phyloP scores from a whole-genome alignment of 2,797 vertebrate species.

The Petrocephalus sullivani region DNA sequence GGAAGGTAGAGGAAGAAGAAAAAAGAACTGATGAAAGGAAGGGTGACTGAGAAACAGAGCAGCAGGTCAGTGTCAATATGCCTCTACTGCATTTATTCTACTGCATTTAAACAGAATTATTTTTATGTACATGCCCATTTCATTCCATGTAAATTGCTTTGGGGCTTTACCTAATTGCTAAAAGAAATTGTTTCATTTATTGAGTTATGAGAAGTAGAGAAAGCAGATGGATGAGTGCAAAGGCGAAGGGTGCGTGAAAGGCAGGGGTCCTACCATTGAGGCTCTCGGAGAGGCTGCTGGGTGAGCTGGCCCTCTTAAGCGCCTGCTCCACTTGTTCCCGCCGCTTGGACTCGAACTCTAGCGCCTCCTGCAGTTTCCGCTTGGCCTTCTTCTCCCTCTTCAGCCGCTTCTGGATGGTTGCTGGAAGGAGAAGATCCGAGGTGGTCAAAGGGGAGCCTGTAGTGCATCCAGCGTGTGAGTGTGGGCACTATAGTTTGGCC shows the following conservation, averaged over 20 bases:
- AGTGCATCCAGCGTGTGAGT: neutral
- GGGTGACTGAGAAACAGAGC: neutral
- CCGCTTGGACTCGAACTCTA: constrained; percentile 89
- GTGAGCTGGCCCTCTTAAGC: constrained; percentile 77
- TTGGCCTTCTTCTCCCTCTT: constrained; percentile 96
- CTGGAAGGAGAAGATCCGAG: constrained; percentile 42
- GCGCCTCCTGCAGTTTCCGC: constrained; percentile 92
- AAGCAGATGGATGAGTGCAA: neutral
- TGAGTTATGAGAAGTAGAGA: neutral
- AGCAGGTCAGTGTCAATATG: neutral
- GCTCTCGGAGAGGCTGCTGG: constrained; percentile 63
- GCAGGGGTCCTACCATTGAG: constrained; percentile 58
- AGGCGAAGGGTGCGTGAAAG: neutral
- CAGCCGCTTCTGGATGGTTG: constrained; percentile 89
- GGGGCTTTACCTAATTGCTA: neutral
- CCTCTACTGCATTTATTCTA: neutral
- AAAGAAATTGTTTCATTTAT: neutral
- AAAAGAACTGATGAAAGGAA: neutral
- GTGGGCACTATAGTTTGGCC: neutral
- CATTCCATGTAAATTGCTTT: neutral
- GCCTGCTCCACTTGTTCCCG: constrained; percentile 84
- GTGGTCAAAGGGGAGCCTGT: neutral
- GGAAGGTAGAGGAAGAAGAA: neutral
- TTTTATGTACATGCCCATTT: neutral
- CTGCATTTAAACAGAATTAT: neutral